Evolutionary conservation across 2,797 vertebrate genomes (phyloP).

Genomic region (Simalia tracyae): DNA sequence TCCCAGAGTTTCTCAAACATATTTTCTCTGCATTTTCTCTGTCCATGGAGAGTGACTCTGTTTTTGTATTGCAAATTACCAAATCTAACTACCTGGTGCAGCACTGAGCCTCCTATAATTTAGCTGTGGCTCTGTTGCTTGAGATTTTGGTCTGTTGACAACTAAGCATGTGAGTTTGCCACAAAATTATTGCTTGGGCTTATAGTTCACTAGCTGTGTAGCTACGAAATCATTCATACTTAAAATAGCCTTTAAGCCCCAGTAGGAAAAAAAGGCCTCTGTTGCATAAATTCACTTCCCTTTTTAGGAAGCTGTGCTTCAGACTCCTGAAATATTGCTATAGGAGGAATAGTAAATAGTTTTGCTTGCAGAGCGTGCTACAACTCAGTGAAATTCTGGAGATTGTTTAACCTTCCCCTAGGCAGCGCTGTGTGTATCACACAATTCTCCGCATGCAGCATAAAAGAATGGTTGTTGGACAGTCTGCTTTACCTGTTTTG

Average conservation of each 20-base stretch:
- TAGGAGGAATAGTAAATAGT: background rate
- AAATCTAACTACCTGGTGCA: constrained; percentile 40
- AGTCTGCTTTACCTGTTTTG: background rate
- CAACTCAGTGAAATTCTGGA: background rate
- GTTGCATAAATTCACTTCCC: constrained; percentile 43
- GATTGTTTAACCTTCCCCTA: background rate
- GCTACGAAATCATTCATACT: constrained; percentile 11
- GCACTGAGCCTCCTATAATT: constrained; percentile 17
- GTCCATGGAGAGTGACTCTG: background rate
- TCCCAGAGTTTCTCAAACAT: background rate
- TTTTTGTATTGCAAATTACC: constrained; percentile 1
- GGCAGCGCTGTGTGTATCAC: background rate
- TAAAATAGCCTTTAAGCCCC: constrained; percentile 20
- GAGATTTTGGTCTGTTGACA: background rate
- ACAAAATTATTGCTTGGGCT: background rate
- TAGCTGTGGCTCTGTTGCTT: constrained; percentile 8
- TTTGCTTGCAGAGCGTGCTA: background rate
- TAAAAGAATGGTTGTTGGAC: background rate
- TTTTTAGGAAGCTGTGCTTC: background rate
- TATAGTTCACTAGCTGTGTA: background rate
- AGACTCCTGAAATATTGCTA: background rate
- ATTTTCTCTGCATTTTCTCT: background rate
- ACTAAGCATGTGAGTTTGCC: background rate
- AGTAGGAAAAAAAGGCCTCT: constrained; percentile 45
- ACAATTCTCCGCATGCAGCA: background rate